Conservation (phyloP, 2,888 invertebrate species). For the Macropis europaea region DNA sequence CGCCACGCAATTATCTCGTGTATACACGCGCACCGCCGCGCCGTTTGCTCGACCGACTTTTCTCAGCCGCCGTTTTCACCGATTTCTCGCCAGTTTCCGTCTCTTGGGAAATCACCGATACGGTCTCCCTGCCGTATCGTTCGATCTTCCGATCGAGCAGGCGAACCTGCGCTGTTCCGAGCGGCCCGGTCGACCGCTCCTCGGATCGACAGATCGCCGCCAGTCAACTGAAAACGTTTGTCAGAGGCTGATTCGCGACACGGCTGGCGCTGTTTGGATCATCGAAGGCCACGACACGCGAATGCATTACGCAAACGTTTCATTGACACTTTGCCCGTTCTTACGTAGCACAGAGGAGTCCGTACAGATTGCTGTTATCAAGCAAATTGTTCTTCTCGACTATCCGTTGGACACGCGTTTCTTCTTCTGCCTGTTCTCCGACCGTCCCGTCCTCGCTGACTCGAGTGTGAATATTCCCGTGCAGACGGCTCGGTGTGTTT, state of each 20-base stretch:
- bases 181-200: neutral
- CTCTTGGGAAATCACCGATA: conserved; percentile 46
- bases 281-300: neutral
- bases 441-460: no score
- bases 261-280: conserved; percentile 5
- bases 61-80: conserved; percentile 48
- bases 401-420: neutral
- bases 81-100: conserved; percentile 32
- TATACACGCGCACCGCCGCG: conserved; percentile 19
- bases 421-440: no score
- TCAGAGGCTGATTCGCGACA: neutral
- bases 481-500: no score
- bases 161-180: no score
- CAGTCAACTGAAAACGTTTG: neutral
- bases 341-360: no score
- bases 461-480: no score
- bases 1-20: conserved; percentile 35
- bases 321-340: neutral
- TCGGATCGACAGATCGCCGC: neutral
- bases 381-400: no score
- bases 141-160: neutral
- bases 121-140: conserved; percentile 6
- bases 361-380: no score
- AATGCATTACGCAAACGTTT: neutral
- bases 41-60: conserved; percentile 15